Percentiles rank a stretch among this genome's conserved stretches.
phyloP scores from a whole-genome alignment of 2,888 invertebrate genomes.

The Xestoiulus laeticollis region DNA sequence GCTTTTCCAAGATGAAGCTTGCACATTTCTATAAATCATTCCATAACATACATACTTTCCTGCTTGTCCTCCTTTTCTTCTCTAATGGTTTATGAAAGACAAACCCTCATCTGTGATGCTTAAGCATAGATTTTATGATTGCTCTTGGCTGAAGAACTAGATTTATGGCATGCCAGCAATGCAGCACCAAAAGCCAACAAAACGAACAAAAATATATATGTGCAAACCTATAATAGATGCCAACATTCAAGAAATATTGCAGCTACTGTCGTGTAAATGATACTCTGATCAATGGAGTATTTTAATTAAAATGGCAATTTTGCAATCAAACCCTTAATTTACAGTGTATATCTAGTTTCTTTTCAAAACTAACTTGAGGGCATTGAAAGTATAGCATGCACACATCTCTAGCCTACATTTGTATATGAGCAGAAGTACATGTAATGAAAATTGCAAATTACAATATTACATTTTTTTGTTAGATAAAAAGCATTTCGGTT shows the following conservation, averaged over 20 bases:
- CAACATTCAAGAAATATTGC: neutral
- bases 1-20: neutral
- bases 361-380: neutral
- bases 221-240: neutral
- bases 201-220: neutral
- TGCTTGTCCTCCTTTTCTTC: neutral
- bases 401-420: neutral
- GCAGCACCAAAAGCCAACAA: neutral
- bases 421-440: neutral
- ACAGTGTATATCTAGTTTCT: neutral
- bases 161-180: constrained; percentile 19
- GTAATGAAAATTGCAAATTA: no score
- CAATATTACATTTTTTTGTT: neutral
- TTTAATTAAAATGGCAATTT: neutral
- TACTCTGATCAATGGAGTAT: neutral
- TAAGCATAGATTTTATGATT: constrained; percentile 15
- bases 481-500: neutral
- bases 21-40: constrained; percentile 20
- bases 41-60: neutral
- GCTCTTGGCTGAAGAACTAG: constrained; percentile 8
- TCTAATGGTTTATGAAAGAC: neutral
- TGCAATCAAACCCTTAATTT: neutral
- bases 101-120: constrained; percentile 10
- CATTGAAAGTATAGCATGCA: neutral
- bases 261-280: neutral